Evolutionary conservation across 2,113 vertebrate genomes (phyloP), one percentile per base, ranked within the genome.

Genomic region (Balaeniceps rex): DNA sequence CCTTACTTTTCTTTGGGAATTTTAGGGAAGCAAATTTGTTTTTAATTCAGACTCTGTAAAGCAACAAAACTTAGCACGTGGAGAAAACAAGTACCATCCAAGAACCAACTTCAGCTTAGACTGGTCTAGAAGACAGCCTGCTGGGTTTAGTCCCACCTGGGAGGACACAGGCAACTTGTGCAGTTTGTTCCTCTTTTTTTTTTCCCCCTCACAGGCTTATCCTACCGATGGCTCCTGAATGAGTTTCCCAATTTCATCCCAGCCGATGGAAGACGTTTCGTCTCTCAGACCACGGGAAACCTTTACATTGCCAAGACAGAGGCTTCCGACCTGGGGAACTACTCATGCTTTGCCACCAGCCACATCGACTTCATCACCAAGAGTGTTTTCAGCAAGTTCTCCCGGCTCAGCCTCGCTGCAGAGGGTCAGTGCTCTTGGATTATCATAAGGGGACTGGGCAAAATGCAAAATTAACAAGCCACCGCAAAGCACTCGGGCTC

Each of bases 201-300:
- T 25, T 57, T 12, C 12, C 42, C 42, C 42, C 69, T 58, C 47
- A 4, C 90, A 99, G 99, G 99, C 54, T 94, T 99, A 78, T 99
- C 99, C 65, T 99, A 99, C 79, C 99, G 99, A 75, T 99, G 99
- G 99, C 98, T 99, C 49, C 97, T 99, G 94, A 99, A 99, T 0
- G 99, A 99, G 60, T 99, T 99, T 81, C 99, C 99, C 51, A 99
- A 98, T 89, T 99, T 99, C 97, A 98, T 99, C 96, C 98, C 98
- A 5, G 98, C 98, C 5, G 98, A 98, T 0, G 98, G 98, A 9
- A 98, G 99, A 38, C 98, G 98, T 97, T 99, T 99, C 33, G 98
- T 99, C 85, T 99, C 99, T 17, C 99, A 99, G 97, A 98, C 98
- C 80, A 99, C 99, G 0, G 99, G 99, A 28, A 99, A 99, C 97